Evolutionary conservation across 2,113 vertebrate species (phyloP), one percentile per base, ranked within the genome.

Genomic region (Sigmodon hispidus): DNA sequence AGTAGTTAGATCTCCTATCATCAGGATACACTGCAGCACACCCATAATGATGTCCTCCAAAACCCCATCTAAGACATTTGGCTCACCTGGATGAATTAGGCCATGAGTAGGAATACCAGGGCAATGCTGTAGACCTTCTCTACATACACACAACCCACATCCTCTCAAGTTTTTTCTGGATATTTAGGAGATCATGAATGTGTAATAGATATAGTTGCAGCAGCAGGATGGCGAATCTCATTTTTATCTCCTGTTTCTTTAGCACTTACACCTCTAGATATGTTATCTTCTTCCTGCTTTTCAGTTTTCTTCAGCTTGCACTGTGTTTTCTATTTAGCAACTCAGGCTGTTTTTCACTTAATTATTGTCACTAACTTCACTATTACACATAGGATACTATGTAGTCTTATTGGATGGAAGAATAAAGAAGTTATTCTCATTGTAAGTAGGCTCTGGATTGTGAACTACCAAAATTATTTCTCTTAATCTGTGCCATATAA

Each of bases 381-480:
- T 12, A 1, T 34, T 34, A 4, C 22, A 1, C 13, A 50, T 50
- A 61, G 55, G 12, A 45, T 1, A 17, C 13, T 77, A 55, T 77
- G 0, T 5, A 34, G 26, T 93, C 88, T 96, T 55, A 29, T 8
- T 73, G 29, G 22, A 31, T 73, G 29, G 22, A 31, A 91, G 22
- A 93, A 59, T 45, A 91, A 87, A 87, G 55, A 21, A 13, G 52
- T 36, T 57, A 3, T 48, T 45, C 57, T 93, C 24, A 43, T 17
- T 48, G 43, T 69, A 17, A 12, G 15, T 29, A 76, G 43, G 5
- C 55, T 92, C 81, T 67, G 40, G 87, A 84, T 57, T 67, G 4
- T 61, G 52, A 94, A 63, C n/a, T 94, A 87, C 69, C 65, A 43
- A 93, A 94, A 55, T 93, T 94, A 69, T 90, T 94, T 93, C n/a